phyloP scores from a whole-genome alignment of 1,140 invertebrate species.

The Eurytemora carolleeae region DNA sequence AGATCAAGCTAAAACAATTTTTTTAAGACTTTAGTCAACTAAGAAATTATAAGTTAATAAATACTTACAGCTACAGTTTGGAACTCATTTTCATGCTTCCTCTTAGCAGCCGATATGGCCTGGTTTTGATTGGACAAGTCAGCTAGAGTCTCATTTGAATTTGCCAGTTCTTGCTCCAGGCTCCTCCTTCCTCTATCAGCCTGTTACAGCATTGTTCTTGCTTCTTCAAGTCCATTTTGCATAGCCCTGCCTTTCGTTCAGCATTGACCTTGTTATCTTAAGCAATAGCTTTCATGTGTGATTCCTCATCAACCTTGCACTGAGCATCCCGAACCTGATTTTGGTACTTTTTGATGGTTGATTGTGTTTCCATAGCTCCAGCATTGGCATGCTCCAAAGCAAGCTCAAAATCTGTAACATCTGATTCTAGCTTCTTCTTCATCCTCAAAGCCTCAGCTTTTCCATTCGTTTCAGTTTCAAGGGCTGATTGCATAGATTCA shows the following conservation, averaged over 20 bases:
- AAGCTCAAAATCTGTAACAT: slow-evolving; percentile 93
- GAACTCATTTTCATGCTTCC: slow-evolving; percentile 91
- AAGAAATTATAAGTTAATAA: too few species aligned
- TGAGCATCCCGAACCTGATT: slow-evolving; percentile 5
- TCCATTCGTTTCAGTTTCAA: slow-evolving; percentile 92
- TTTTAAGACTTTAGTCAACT: too few species aligned
- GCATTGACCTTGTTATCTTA: slow-evolving; percentile 57
- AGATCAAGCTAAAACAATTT: too few species aligned
- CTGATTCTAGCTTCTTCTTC: slow-evolving; percentile 99
- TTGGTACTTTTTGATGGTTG: slow-evolving; percentile 15
- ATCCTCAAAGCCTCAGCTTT: too few species aligned
- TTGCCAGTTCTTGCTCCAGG: slow-evolving; percentile 87
- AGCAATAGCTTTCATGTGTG: slow-evolving; percentile 34
- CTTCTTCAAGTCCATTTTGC: slow-evolving; percentile 33
- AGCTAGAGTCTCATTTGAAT: slow-evolving; percentile 91
- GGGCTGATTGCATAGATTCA: slow-evolving; percentile 96
- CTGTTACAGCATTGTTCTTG: slow-evolving; percentile 30
- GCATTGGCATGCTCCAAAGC: slow-evolving; percentile 37
- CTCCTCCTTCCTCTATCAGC: too few species aligned
- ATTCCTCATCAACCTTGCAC: slow-evolving; percentile 19
- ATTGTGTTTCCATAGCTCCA: slow-evolving; percentile 31
- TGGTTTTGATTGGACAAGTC: slow-evolving; percentile 80
- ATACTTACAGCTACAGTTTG: slow-evolving; percentile 65
- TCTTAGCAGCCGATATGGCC: slow-evolving; percentile 81
- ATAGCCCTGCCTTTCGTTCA: slow-evolving; percentile 51